Evolutionary conservation across 2,113 vertebrate genomes (phyloP).

Genomic region (Otus sunia): DNA sequence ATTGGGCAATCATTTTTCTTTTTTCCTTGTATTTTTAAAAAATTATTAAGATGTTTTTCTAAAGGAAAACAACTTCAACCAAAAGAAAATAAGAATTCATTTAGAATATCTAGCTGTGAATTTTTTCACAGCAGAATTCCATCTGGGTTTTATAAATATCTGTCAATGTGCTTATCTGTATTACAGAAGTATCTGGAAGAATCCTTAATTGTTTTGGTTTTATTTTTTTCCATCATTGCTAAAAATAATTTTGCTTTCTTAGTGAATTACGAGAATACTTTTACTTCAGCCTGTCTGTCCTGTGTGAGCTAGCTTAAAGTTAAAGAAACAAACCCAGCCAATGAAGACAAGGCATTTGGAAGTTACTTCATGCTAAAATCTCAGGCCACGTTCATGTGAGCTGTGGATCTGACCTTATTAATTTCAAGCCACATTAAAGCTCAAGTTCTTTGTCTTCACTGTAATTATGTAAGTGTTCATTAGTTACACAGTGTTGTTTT

Average conservation of each 20-base stretch:
- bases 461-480: neutral
- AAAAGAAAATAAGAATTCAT: neutral
- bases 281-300: neutral
- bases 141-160: neutral
- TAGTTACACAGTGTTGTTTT: neutral
- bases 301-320: neutral
- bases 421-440: neutral
- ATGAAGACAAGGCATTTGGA: neutral
- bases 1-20: neutral
- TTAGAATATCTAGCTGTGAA: neutral
- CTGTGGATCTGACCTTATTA: neutral
- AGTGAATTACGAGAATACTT: slow-evolving; percentile 23
- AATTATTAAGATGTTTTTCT: neutral
- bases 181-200: neutral
- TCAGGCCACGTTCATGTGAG: neutral
- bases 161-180: neutral
- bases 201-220: neutral
- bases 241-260: slow-evolving; percentile 1
- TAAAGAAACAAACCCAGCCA: slow-evolving; percentile 2
- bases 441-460: neutral
- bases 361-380: neutral
- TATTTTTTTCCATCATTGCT: neutral
- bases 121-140: neutral
- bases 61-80: neutral
- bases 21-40: neutral